These are phyloP conservation scores for Dermolepida albohirtum DNA, from an alignment of 2,888 invertebrate species.

Conservation along the genomic window DNA sequence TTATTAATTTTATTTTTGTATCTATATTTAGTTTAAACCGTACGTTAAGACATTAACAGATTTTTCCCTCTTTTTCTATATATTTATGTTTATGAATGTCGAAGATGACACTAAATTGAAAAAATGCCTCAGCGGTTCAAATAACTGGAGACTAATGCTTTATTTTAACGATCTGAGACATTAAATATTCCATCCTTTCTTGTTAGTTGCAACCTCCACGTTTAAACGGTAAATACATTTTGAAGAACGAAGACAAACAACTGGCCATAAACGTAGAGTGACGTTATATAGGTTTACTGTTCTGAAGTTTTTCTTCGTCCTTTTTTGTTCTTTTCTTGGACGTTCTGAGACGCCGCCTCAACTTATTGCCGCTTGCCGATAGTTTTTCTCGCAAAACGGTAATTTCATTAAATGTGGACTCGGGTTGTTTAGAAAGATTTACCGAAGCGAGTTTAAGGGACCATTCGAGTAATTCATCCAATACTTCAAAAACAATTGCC, in stretches of 20 bases:
- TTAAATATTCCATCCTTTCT: slow-evolving; percentile 44
- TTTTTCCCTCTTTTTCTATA: no score
- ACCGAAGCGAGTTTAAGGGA: slow-evolving; percentile 20
- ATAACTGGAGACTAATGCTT: slow-evolving; percentile 49
- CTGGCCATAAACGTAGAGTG: slow-evolving; percentile 43
- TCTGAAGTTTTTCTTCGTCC: slow-evolving; percentile 38
- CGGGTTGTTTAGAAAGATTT: slow-evolving; percentile 32
- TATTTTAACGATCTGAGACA: slow-evolving; percentile 49
- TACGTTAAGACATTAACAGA: no score
- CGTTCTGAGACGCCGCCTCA: slow-evolving; percentile 22
- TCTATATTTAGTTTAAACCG: no score
- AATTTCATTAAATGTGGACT: slow-evolving; percentile 40
- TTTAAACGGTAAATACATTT: slow-evolving; percentile 9
- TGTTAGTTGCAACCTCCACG: neutral
- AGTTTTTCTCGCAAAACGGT: slow-evolving; percentile 36
- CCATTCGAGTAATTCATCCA: slow-evolving; percentile 25
- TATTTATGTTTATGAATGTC: slow-evolving; percentile 38
- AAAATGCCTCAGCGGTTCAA: slow-evolving; percentile 32
- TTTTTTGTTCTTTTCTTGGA: slow-evolving; percentile 1
- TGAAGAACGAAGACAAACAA: slow-evolving; percentile 26
- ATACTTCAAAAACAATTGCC: slow-evolving; percentile 34
- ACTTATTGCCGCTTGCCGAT: slow-evolving; percentile 35
- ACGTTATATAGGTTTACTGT: slow-evolving; percentile 47
- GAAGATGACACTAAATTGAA: slow-evolving; percentile 43
- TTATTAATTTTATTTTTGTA: no score